These are phyloP conservation scores for Spea hammondii DNA, from an alignment of 2,797 vertebrate genomes.

Conservation along the genomic window DNA sequence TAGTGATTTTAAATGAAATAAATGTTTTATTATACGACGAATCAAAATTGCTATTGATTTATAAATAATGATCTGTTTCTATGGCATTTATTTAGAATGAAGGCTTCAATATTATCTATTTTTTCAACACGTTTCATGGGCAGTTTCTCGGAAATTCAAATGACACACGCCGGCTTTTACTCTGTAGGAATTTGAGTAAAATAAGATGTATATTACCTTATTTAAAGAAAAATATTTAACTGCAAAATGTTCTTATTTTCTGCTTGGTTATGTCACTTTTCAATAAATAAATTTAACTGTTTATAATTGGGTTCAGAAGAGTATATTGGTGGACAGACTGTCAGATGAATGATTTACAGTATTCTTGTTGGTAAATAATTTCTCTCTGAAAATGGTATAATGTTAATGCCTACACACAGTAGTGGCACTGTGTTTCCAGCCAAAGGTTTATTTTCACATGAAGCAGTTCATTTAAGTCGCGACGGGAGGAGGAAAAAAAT, in stretches of 20 bases:
- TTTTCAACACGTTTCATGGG: neutral
- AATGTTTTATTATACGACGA: neutral
- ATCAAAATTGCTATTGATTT: neutral
- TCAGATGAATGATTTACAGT: neutral
- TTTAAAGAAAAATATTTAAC: neutral
- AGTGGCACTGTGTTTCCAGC: conserved; percentile 55
- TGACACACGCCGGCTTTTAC: neutral
- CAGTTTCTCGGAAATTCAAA: neutral
- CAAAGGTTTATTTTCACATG: conserved; percentile 31
- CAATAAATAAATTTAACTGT: neutral
- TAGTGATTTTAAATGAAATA: neutral
- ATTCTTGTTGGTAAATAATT: neutral
- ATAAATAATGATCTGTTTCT: conserved; percentile 9
- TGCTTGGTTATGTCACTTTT: neutral
- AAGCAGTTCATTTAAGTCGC: conserved; percentile 70
- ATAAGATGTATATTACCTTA: neutral
- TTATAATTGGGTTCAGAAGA: neutral
- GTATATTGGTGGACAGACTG: neutral
- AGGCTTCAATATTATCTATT: neutral
- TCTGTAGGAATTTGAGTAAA: no score
- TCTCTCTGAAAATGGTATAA: neutral
- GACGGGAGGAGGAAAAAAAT: conserved; percentile 65
- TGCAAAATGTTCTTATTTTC: neutral
- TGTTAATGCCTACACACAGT: conserved; percentile 48
- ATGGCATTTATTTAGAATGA: neutral